A percentile compares a stretch with the other conserved stretches of the same genome.
phyloP scores from a whole-genome alignment of 2,113 vertebrate species.

The Cygnus atratus region DNA sequence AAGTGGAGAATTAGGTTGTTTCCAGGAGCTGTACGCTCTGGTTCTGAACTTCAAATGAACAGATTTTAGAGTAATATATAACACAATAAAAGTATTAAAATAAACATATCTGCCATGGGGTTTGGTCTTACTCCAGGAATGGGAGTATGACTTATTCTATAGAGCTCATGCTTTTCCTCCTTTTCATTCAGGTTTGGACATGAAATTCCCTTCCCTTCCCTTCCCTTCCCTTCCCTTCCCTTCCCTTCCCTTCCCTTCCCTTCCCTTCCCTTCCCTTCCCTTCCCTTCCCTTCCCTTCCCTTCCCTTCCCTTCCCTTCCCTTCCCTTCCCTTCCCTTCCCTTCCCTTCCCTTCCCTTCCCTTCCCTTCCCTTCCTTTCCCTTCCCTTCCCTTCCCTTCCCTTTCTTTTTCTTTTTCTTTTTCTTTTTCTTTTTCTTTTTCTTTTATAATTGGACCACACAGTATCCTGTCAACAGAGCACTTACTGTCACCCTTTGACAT shows the following conservation, averaged over 20 bases:
- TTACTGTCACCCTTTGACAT: slow-evolving; percentile 39
- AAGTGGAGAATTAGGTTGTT: neutral
- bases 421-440: neutral
- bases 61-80: neutral
- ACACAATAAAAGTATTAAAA: slow-evolving; percentile 44
- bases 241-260: too few species aligned
- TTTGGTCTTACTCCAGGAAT: slow-evolving; percentile 25
- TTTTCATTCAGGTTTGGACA: slow-evolving; percentile 55
- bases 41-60: slow-evolving; percentile 10
- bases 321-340: too few species aligned
- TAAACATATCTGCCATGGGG: slow-evolving; percentile 27
- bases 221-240: too few species aligned
- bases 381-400: too few species aligned
- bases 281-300: too few species aligned
- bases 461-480: slow-evolving; percentile 49
- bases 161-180: neutral
- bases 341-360: too few species aligned
- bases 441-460: slow-evolving; percentile 51
- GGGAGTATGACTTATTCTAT: neutral
- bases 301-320: too few species aligned
- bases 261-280: neutral
- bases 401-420: neutral
- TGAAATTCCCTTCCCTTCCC: neutral
- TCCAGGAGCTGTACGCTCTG: neutral
- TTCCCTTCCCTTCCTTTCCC: too few species aligned